A percentile compares a stretch with the other conserved stretches of the same genome.
phyloP scores from a whole-genome alignment of 2,113 vertebrate species.

The Dicerorhinus sumatrensis region DNA sequence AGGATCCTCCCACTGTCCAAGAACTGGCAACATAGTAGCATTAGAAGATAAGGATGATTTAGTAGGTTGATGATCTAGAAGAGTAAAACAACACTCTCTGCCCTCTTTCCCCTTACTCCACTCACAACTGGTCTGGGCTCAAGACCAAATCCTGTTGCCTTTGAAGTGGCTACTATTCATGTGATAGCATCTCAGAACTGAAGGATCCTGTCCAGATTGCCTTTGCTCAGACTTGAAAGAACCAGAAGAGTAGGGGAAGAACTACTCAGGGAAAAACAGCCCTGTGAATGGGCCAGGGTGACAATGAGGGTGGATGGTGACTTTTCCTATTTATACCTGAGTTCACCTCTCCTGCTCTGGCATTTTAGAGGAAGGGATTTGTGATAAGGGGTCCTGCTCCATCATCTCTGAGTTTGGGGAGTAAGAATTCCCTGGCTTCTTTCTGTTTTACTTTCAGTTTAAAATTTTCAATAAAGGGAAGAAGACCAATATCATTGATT shows the following conservation, averaged over 20 bases:
- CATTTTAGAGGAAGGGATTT: conserved; percentile 37
- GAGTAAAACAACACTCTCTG: background rate
- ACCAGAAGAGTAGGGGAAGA: background rate
- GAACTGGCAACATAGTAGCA: background rate
- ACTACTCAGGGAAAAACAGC: background rate
- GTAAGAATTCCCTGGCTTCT: background rate
- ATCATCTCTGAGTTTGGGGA: conserved; percentile 15
- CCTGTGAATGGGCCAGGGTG: background rate
- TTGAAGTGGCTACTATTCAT: background rate
- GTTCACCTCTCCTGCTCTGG: background rate
- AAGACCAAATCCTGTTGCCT: conserved; percentile 7
- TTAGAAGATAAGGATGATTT: conserved; percentile 45
- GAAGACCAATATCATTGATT: conserved; percentile 97
- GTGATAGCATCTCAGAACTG: background rate
- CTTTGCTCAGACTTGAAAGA: conserved; percentile 46
- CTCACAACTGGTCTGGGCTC: background rate
- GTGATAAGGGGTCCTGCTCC: background rate
- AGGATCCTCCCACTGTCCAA: background rate
- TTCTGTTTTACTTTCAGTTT: conserved; percentile 88
- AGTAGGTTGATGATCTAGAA: background rate
- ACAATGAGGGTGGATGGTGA: background rate
- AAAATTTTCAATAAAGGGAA: conserved; percentile 97
- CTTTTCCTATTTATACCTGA: conserved; percentile 18
- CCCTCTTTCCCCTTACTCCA: background rate
- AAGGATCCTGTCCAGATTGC: background rate